These are phyloP conservation scores for Cephus nigrinus DNA, from an alignment of 2,888 invertebrate genomes.

Conservation along the genomic window DNA sequence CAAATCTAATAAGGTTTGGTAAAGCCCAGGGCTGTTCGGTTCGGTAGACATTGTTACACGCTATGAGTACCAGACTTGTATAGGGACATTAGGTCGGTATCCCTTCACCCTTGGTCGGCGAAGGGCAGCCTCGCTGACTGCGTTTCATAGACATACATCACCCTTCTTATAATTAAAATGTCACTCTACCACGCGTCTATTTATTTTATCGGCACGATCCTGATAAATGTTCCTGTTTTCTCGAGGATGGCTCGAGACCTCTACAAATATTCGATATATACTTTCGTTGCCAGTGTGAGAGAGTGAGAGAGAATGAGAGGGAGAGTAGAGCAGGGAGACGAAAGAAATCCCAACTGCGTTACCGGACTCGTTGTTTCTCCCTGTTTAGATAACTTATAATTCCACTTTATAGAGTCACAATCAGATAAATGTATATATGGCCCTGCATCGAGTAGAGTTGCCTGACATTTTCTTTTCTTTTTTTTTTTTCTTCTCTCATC, in stretches of 20 bases:
- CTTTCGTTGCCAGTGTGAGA: not conserved
- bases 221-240: conserved; percentile 50
- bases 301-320: not conserved
- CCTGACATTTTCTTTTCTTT: not conserved
- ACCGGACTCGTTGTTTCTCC: conserved; percentile 33
- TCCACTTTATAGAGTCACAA: conserved; percentile 7
- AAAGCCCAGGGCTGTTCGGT: not conserved
- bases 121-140: not conserved
- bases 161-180: conserved; percentile 42
- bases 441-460: not conserved
- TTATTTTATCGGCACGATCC: conserved; percentile 48
- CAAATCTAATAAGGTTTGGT: not conserved
- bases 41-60: not conserved
- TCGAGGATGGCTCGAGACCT: not conserved
- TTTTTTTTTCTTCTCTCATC: not conserved
- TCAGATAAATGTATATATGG: not conserved
- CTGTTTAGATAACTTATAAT: conserved; percentile 19
- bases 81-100: not conserved
- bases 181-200: conserved; percentile 38
- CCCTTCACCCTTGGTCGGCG: not conserved
- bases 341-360: conserved; percentile 43
- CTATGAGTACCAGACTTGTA: not conserved
- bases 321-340: too few species aligned
- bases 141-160: conserved; percentile 24
- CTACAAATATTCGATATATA: not conserved